Percentiles rank a stretch among this genome's conserved stretches.
Conservation (phyloP, 2,888 invertebrate species). For the Mythimna ferrago region DNA sequence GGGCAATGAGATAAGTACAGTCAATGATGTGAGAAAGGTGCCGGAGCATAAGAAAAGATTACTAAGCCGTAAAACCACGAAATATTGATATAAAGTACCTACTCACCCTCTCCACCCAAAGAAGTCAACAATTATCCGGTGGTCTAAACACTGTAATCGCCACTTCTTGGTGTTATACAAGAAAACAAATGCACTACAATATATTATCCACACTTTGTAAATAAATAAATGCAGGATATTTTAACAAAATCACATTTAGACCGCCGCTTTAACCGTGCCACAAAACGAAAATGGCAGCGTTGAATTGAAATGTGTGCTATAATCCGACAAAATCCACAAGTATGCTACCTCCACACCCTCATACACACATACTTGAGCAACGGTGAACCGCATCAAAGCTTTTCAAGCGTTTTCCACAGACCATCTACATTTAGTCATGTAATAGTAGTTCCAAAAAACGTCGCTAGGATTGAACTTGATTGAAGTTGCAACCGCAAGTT, state of each 20-base stretch:
- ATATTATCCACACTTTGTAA: conserved; percentile 72
- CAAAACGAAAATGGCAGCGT: conserved; percentile 91
- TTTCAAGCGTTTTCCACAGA: conserved; percentile 27
- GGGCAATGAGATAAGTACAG: conserved; percentile 19
- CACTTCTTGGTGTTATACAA: conserved; percentile 69
- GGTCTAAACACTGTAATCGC: conserved; percentile 72
- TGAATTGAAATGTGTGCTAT: conserved; percentile 76
- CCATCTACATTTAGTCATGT: conserved; percentile 61
- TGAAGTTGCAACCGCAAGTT: conserved; percentile 45
- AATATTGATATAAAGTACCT: conserved; percentile 79
- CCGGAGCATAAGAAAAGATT: conserved; percentile 48
- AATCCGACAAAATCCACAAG: conserved; percentile 60
- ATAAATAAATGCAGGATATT: conserved; percentile 74
- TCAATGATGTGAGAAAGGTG: conserved; percentile 34
- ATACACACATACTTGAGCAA: conserved; percentile 19
- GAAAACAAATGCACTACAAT: conserved; percentile 72
- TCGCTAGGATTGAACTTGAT: conserved; percentile 46
- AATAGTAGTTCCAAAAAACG: conserved; percentile 52
- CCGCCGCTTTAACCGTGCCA: conserved; percentile 87
- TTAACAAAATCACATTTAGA: conserved; percentile 78
- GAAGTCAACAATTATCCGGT: conserved; percentile 82
- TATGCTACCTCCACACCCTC: conserved; percentile 62
- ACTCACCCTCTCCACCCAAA: conserved; percentile 87
- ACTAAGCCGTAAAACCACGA: conserved; percentile 69
- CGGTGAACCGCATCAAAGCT: conserved; percentile 14